A percentile compares a stretch with the other conserved stretches of the same genome.
These are phyloP conservation scores for Casuarius casuarius DNA, from an alignment of 2,113 vertebrate genomes.

Conservation along the genomic window DNA sequence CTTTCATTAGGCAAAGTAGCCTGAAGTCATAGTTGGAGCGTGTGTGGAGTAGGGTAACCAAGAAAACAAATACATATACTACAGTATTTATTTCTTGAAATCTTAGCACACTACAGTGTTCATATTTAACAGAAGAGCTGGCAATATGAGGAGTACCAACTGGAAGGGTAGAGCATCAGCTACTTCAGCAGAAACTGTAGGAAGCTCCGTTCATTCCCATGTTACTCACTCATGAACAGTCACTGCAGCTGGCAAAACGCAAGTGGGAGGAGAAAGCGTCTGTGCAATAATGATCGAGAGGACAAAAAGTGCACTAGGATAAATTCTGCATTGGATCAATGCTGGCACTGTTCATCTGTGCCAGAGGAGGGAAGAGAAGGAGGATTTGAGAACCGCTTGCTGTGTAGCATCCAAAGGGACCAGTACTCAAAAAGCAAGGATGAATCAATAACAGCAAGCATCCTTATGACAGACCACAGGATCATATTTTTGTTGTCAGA, in stretches of 20 bases:
- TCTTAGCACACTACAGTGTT: no score
- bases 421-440: neutral
- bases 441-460: neutral
- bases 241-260: conserved; percentile 12
- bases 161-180: neutral
- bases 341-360: neutral
- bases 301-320: neutral
- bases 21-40: neutral
- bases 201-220: neutral
- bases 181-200: neutral
- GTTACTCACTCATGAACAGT: conserved; percentile 11
- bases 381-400: neutral
- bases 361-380: neutral
- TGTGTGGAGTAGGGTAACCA: neutral
- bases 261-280: neutral
- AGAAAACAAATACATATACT: neutral
- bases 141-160: neutral
- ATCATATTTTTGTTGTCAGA: conserved; percentile 59
- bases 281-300: neutral
- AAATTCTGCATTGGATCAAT: neutral
- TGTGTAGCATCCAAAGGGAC: neutral
- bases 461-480: neutral
- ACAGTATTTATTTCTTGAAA: neutral
- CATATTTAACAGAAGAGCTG: neutral
- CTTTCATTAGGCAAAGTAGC: neutral